These are phyloP conservation scores for Diphyllodes magnificus DNA, from an alignment of 2,113 vertebrate genomes.

Conservation along the genomic window DNA sequence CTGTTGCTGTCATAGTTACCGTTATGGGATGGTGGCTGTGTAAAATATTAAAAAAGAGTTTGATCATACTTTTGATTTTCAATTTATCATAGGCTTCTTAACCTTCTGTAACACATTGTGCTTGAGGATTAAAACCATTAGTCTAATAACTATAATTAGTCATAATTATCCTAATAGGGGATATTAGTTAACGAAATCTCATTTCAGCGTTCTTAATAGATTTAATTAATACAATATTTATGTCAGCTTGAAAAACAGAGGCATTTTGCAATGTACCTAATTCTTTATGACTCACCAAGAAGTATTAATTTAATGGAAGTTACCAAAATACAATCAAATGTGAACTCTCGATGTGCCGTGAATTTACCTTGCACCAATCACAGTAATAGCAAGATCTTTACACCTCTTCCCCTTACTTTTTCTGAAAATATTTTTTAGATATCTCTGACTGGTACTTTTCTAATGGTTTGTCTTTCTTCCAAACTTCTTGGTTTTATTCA, in stretches of 20 bases:
- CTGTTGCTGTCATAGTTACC: background rate
- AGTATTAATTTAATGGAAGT: background rate
- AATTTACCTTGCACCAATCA: background rate
- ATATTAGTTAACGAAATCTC: slow-evolving; percentile 73
- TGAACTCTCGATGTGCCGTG: background rate
- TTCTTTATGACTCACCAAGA: background rate
- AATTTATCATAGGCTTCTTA: slow-evolving; percentile 67
- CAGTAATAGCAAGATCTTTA: background rate
- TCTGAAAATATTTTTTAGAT: background rate
- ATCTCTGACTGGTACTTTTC: background rate
- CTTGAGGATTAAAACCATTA: slow-evolving; percentile 70
- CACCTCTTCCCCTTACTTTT: background rate
- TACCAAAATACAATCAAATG: background rate
- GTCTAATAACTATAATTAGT: slow-evolving; percentile 76
- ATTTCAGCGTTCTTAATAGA: slow-evolving; percentile 64
- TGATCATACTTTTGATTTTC: slow-evolving; percentile 57
- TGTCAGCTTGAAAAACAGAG: slow-evolving; percentile 44
- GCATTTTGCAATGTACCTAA: background rate
- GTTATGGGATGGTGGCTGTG: background rate
- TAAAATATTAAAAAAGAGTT: slow-evolving; percentile 38
- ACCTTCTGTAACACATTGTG: slow-evolving; percentile 67
- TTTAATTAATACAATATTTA: slow-evolving; percentile 72
- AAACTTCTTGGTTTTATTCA: background rate
- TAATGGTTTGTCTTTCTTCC: background rate
- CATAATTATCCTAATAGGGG: slow-evolving; percentile 73